phyloP scores from a whole-genome alignment of 1,140 invertebrate genomes.

The Drosophila tani region DNA sequence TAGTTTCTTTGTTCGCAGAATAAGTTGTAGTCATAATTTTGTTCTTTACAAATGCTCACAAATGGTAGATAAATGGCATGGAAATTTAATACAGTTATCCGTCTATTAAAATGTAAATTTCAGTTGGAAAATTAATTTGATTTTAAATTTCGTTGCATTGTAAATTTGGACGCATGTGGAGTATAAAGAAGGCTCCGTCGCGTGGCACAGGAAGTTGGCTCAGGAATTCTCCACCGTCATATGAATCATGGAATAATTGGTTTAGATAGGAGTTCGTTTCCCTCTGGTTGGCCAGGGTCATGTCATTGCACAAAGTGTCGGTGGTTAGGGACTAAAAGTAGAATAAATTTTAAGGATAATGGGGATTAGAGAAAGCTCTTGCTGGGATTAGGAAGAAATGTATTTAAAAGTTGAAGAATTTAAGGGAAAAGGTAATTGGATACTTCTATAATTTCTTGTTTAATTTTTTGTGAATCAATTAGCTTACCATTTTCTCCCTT shows the following conservation, averaged over 20 bases:
- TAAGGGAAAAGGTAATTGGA: too few species aligned
- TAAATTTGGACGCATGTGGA: constrained; percentile 57
- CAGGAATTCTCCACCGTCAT: constrained; percentile 46
- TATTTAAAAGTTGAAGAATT: neutral
- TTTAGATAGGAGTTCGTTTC: constrained; percentile 15
- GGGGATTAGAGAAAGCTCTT: neutral
- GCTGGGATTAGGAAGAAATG: neutral
- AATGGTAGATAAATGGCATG: neutral
- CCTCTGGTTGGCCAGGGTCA: neutral
- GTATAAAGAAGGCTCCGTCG: constrained; percentile 52
- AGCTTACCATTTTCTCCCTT: constrained; percentile 21
- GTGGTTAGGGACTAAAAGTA: neutral
- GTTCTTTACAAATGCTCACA: too few species aligned
- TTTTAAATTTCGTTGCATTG: neutral
- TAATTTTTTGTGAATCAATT: neutral
- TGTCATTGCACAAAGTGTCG: constrained; percentile 10
- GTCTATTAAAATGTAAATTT: neutral
- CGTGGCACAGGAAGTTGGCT: constrained; percentile 55
- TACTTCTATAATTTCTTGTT: too few species aligned
- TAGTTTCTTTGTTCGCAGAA: neutral
- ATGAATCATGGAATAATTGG: constrained; percentile 30
- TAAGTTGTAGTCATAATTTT: neutral
- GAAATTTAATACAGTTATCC: neutral
- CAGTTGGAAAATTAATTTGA: neutral
- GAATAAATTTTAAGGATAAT: neutral